Percentiles rank a stretch among this genome's conserved stretches.
Conservation (phyloP, 1,140 invertebrate genomes). For the Heterodera schachtii region DNA sequence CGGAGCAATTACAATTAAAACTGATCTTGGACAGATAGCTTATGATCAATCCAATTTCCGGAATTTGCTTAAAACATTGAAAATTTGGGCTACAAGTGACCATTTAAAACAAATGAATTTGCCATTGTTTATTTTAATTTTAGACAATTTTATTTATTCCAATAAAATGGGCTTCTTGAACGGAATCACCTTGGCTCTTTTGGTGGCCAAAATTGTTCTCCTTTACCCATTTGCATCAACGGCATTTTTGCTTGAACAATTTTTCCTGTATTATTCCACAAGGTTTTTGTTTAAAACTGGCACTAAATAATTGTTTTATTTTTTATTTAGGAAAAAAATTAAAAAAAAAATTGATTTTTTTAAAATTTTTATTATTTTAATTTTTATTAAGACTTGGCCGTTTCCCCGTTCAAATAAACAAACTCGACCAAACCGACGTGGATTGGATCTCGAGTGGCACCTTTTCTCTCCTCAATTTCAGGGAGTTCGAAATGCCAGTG, state of each 20-base stretch:
- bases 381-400: background rate
- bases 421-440: background rate
- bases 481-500: background rate
- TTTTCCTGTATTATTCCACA: slow-evolving; percentile 13
- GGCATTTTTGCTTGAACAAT: slow-evolving; percentile 15
- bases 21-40: background rate
- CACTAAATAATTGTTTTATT: background rate
- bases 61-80: background rate
- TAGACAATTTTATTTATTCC: slow-evolving; percentile 14
- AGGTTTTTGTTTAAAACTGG: background rate
- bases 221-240: slow-evolving; percentile 5
- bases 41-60: background rate
- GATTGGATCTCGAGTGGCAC: background rate
- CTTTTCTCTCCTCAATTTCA: background rate
- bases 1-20: background rate
- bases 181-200: slow-evolving; percentile 5
- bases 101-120: background rate
- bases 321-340: background rate
- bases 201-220: slow-evolving; percentile 9
- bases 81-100: slow-evolving; percentile 14
- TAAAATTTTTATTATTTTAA: background rate
- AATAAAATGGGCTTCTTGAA: slow-evolving; percentile 13
- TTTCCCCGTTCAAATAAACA: background rate
- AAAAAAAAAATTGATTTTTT: slow-evolving; percentile 13
- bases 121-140: background rate